Percentiles rank a stretch among this genome's conserved stretches.
Evolutionary conservation across 2,113 vertebrate species (phyloP).

Genomic region (Paramormyrops kingsleyae): DNA sequence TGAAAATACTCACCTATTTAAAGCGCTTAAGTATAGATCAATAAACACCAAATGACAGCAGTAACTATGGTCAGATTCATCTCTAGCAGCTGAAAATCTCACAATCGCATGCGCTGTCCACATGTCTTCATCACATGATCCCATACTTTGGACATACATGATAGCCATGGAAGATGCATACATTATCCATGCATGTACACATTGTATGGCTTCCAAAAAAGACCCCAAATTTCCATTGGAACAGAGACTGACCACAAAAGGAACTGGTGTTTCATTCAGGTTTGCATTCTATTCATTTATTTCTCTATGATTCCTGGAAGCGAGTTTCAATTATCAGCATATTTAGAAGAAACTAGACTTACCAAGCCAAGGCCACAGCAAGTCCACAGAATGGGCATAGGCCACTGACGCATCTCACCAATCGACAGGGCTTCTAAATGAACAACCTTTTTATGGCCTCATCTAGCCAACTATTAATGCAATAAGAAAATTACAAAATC

Average conservation of each 20-base stretch:
- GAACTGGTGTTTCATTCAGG: not conserved
- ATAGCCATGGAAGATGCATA: not conserved
- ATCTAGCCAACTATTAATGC: not conserved
- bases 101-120: not conserved
- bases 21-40: constrained; percentile 9
- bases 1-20: constrained; percentile 10
- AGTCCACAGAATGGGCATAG: not conserved
- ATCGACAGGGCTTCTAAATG: not conserved
- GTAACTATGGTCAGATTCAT: not conserved
- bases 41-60: not conserved
- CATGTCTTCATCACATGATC: not conserved
- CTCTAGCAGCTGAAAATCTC: not conserved
- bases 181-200: not conserved
- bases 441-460: not conserved
- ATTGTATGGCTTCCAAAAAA: not conserved
- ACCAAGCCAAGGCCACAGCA: not conserved
- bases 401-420: not conserved
- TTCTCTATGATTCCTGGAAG: not conserved
- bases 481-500: not conserved
- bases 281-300: not conserved
- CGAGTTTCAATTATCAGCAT: not conserved
- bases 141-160: not conserved
- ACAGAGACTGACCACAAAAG: not conserved
- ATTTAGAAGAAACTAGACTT: not conserved
- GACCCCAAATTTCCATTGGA: not conserved